A percentile compares a stretch with the other conserved stretches of the same genome.
Evolutionary conservation across 2,113 vertebrate species (phyloP).

Genomic region (Scopus umbretta): DNA sequence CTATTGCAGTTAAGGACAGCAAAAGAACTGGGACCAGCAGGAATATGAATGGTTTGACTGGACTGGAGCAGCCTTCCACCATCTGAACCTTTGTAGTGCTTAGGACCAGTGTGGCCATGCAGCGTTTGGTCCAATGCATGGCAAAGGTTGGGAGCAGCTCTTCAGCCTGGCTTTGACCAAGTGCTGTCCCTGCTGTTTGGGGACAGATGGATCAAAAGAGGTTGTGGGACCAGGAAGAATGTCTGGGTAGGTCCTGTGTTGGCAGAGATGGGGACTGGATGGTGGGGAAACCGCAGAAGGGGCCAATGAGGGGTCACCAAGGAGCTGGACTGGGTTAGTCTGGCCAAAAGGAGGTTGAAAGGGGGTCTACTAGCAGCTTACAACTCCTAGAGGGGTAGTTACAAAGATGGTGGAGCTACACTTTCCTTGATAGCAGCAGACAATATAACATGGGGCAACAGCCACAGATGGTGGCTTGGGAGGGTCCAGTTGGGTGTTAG

Average conservation of each 20-base stretch:
- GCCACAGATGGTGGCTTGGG: neutral
- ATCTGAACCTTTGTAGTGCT: neutral
- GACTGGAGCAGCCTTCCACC: neutral
- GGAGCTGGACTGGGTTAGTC: neutral
- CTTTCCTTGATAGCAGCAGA: neutral
- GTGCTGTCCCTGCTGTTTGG: neutral
- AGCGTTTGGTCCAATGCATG: fast-evolving
- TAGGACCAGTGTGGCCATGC: neutral
- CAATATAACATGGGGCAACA: fast-evolving
- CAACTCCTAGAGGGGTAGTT: neutral
- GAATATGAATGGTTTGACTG: neutral
- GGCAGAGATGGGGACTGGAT: neutral
- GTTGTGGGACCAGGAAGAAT: neutral
- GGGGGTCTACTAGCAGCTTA: neutral
- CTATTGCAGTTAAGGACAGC: neutral
- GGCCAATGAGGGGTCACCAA: neutral
- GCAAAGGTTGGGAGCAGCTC: neutral
- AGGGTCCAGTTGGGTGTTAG: neutral
- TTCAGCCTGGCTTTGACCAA: neutral
- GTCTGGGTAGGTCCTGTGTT: neutral
- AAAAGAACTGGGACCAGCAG: neutral
- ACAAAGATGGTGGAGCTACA: neutral
- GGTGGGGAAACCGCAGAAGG: neutral
- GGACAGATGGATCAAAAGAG: neutral
- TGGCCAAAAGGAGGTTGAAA: neutral